Evolutionary conservation across 2,888 invertebrate genomes (phyloP).

Genomic region (Luperina testacea): DNA sequence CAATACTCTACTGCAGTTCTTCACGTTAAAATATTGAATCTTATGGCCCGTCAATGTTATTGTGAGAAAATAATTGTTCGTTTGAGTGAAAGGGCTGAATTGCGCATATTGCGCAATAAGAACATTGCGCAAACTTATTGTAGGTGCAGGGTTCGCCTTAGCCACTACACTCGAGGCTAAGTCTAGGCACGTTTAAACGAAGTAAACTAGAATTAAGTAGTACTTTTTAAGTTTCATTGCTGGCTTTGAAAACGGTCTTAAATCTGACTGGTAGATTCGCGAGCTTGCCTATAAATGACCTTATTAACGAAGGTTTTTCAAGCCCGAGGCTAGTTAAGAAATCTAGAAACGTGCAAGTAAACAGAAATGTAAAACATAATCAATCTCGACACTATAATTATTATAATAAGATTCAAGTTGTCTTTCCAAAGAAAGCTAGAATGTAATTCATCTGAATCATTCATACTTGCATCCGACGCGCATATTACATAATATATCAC

Average conservation of each 20-base stretch:
- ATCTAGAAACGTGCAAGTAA: background rate
- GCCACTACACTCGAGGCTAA: background rate
- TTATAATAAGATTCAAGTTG: background rate
- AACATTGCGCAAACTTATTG: background rate
- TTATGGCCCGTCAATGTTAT: background rate
- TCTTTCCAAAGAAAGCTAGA: background rate
- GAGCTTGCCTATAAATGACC: slow-evolving; percentile 13
- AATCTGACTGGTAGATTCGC: slow-evolving; percentile 18
- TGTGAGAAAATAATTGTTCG: background rate
- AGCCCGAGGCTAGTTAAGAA: background rate
- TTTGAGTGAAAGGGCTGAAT: background rate
- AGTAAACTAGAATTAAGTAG: slow-evolving; percentile 2
- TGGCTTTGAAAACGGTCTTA: slow-evolving; percentile 10
- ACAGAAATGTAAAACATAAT: background rate
- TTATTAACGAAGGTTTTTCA: slow-evolving; percentile 10
- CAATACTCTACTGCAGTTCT: background rate
- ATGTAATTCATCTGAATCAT: background rate
- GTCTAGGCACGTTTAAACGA: background rate
- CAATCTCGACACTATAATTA: background rate
- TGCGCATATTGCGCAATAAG: background rate
- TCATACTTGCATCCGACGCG: background rate
- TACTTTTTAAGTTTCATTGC: background rate
- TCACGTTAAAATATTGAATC: background rate
- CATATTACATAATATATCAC: background rate
- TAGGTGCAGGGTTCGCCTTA: background rate